Evolutionary conservation across 2,888 invertebrate species (phyloP), one percentile per base, ranked within the genome.

Genomic region (Lasioglossum oenotherae): DNA sequence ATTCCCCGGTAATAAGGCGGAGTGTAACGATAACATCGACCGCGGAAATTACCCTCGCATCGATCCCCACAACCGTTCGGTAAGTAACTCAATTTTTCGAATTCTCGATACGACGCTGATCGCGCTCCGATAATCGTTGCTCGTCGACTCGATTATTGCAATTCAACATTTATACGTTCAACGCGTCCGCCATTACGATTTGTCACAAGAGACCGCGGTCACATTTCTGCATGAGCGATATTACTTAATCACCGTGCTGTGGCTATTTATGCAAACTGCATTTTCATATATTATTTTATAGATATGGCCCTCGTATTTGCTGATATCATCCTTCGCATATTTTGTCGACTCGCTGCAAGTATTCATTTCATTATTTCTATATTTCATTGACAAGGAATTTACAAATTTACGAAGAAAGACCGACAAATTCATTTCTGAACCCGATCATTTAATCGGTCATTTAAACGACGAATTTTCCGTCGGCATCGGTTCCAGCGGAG

Each of bases 1-100:
- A 82, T 82, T 80, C 74, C 35, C 10, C 46, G 41, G 69, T 74
- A 82, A 80, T 74, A 49, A 74, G 82, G 53, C 41, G 27, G 35
- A 80, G 53, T 41, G 31, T 35, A 67, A 44, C 31, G 71, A 82
- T 82, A 53, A 31, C 41, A n/a, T 41, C 41, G 31, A 12, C 46
- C 23, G 16, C 23, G 16, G 49, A 67, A 79, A 46, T 35, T 14
- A 14, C 10, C 4, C 35, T 12, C 6, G 35, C n/a, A 60, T 69
- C 71, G 74, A 81, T 81, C 80, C n/a, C 14, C 10, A 1, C 23
- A 4, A n/a, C 12, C 12, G n/a, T 27, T 35, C 3, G 38, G n/a
- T 23, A 27, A 41, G 23, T 6, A 23, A 38, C 35, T 69, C 64
- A 19, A 64, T 60, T 35, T 57, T 57, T 31, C 38, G 35, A 46